Base-by-base conservation (phyloP, 2,797 vertebrate species). In the Ptychadena robeensis region DNA sequence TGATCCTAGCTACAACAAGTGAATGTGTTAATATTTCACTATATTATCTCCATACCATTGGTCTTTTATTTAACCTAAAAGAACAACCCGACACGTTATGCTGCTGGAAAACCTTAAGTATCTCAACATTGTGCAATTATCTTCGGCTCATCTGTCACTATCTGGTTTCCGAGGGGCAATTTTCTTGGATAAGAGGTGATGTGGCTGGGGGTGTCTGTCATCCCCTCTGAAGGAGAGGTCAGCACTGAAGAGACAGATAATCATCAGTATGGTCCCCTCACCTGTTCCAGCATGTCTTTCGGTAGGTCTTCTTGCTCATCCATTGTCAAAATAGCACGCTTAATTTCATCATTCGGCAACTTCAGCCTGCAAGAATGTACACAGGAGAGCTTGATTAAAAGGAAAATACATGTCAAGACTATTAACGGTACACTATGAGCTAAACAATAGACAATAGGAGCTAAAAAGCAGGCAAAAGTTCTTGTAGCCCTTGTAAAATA, bases 211-310 rank as follows among this genome's bases (percentile, higher is more conserved):
- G 25, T 82, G 25, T 59, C 27, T n/a, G 38, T 32, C 5, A 53
- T 10, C 38, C 31, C 18, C 40, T 28, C 48, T 64, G 15, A 64
- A 31, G 57, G 34, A 59, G 70, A 71, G 78, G 67, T 61, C 31
- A 69, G 18, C 12, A 6, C 18, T 68, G 75, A 61, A n/a, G 22
- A 44, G 37, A 61, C 69, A 18, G 37, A n/a, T 63, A 48, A 0
- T 0, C 44, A 53, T 0, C 44, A 2, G 40, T 31, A 38, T 35
- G 57, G 0, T 0, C 9, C 48, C 73, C 91, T 85, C 85, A 99
- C 98, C 96, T 99, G 98, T 89, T 99, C 98, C 89, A 99, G 90
- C 98, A 99, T 99, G 90, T 99, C 98, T 89, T 98, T 99, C 0
- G 98, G 97, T 68, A 99, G 95, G 88, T 99, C 98, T 87, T 99